Evolutionary conservation across 2,888 invertebrate genomes (phyloP).

Genomic region (Leptarthrus brevirostris): DNA sequence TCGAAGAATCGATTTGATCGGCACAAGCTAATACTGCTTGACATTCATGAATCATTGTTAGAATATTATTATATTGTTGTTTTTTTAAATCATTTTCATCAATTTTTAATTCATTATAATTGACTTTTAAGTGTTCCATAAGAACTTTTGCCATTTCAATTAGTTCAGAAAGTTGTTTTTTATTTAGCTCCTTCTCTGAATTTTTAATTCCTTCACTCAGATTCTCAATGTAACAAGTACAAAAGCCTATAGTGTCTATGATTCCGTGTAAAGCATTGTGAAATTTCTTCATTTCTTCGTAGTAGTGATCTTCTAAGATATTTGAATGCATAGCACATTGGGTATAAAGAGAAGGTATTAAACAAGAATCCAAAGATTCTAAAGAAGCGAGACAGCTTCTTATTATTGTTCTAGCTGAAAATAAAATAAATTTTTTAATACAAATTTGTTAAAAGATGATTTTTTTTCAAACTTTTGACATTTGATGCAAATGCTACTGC

Average conservation of each 20-base stretch:
- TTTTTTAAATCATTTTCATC: constrained; percentile 53
- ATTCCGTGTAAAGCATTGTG: constrained; percentile 62
- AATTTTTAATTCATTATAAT: constrained; percentile 58
- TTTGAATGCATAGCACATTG: constrained; percentile 58
- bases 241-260: constrained; percentile 63
- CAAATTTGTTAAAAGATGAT: background rate
- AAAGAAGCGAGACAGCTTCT: constrained; percentile 65
- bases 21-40: constrained; percentile 62
- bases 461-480: constrained; percentile 58
- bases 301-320: constrained; percentile 64
- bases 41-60: constrained; percentile 62
- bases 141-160: constrained; percentile 60
- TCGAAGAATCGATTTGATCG: constrained; percentile 60
- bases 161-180: constrained; percentile 58
- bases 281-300: constrained; percentile 62
- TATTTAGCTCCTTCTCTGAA: constrained; percentile 58
- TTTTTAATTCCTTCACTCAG: constrained; percentile 57
- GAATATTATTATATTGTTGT: constrained; percentile 59
- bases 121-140: constrained; percentile 61
- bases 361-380: constrained; percentile 63
- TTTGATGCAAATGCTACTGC: constrained; percentile 62
- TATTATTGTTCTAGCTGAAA: constrained; percentile 60
- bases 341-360: constrained; percentile 64
- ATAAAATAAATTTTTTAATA: background rate
- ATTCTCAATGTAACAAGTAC: constrained; percentile 60